Evolutionary conservation across 2,113 vertebrate species (phyloP).

Genomic region (Tympanuchus pallidicinctus): DNA sequence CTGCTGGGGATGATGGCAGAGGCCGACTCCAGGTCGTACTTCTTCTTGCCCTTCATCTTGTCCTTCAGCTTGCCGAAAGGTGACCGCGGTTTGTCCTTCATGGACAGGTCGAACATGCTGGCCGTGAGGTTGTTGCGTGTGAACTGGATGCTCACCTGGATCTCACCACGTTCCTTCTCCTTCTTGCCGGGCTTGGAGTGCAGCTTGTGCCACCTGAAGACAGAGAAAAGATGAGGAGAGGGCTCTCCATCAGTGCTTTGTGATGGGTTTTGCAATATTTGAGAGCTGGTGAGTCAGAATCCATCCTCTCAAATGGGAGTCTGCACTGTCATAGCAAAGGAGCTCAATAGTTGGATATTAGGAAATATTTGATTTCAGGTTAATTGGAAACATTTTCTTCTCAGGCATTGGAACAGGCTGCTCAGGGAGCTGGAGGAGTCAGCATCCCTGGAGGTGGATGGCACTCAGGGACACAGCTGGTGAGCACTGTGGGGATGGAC

Average conservation of each 20-base stretch:
- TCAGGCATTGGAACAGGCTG: background rate
- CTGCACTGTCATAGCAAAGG: background rate
- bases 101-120: constrained; percentile 97
- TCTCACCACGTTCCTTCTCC: constrained; percentile 95
- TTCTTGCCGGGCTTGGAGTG: constrained; percentile 94
- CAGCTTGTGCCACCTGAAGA: constrained; percentile 91
- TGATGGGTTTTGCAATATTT: background rate
- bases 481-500: no score
- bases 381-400: background rate
- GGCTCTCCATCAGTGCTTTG: rapidly evolving
- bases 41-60: constrained; percentile 89
- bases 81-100: constrained; percentile 90
- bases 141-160: constrained; percentile 91
- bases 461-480: no score
- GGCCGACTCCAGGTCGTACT: constrained; percentile 84
- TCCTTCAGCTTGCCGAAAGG: constrained; percentile 93
- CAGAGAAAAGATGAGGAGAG: background rate
- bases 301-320: background rate
- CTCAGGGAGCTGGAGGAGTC: background rate
- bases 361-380: background rate
- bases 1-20: constrained; percentile 87
- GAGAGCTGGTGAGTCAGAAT: background rate
- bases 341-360: background rate
- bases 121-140: constrained; percentile 91
- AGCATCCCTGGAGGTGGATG: background rate